These are phyloP conservation scores for Caradrina clavipalpis DNA, from an alignment of 2,888 invertebrate genomes.

Conservation along the genomic window DNA sequence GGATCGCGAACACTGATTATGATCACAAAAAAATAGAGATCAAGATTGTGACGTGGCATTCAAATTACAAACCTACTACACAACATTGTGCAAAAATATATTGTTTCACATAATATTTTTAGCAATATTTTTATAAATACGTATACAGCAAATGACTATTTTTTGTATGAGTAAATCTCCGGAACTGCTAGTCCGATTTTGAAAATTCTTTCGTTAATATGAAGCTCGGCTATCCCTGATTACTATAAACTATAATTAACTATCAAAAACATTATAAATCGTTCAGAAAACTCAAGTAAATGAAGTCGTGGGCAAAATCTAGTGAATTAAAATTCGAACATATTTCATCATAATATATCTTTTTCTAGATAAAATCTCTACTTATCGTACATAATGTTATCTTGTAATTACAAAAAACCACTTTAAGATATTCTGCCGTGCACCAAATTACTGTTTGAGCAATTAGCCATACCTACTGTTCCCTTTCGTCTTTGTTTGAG, in stretches of 20 bases:
- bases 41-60: background rate
- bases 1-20: no score
- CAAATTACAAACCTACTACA: background rate
- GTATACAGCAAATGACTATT: no score
- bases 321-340: background rate
- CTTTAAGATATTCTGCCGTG: background rate
- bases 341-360: background rate
- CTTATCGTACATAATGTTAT: background rate
- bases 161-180: no score
- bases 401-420: conserved; percentile 13
- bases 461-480: conserved; percentile 30
- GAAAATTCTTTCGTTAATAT: no score
- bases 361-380: conserved; percentile 3
- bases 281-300: no score
- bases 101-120: background rate
- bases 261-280: no score
- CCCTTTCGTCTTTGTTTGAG: conserved; percentile 45
- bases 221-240: no score
- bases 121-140: no score
- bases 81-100: conserved; percentile 14
- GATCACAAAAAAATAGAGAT: background rate
- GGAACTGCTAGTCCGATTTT: no score
- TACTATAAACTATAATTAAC: no score
- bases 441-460: background rate
- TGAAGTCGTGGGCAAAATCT: no score